phyloP scores from a whole-genome alignment of 2,113 vertebrate species.

The Leucopsar rothschildi region DNA sequence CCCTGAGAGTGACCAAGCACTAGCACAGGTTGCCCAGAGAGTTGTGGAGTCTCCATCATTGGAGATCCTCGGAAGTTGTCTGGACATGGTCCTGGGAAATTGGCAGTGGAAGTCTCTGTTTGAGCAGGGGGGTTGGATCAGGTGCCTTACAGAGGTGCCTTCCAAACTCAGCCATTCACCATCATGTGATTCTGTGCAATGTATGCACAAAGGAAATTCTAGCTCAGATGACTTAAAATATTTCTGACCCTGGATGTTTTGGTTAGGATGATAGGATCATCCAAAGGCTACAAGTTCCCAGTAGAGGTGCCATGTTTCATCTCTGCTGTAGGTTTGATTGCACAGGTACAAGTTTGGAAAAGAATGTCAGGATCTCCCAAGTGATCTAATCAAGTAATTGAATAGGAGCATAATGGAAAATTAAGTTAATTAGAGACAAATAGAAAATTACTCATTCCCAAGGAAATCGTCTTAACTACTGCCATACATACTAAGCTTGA shows the following conservation, averaged over 20 bases:
- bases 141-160: background rate
- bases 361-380: background rate
- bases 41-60: background rate
- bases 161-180: background rate
- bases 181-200: background rate
- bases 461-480: background rate
- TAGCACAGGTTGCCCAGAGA: background rate
- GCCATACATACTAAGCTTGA: background rate
- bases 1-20: background rate
- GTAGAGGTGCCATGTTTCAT: background rate
- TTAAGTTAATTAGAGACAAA: background rate
- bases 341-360: background rate
- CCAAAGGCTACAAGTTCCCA: background rate
- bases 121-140: background rate
- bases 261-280: background rate
- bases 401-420: background rate
- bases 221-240: background rate
- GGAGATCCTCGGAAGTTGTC: background rate
- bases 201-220: background rate
- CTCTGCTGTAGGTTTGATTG: background rate
- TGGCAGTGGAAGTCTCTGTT: background rate
- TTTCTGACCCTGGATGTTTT: background rate
- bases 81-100: background rate
- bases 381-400: background rate
- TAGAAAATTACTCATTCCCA: background rate